Conservation (phyloP, 2,797 vertebrate genomes). For the Thunnus albacares region DNA sequence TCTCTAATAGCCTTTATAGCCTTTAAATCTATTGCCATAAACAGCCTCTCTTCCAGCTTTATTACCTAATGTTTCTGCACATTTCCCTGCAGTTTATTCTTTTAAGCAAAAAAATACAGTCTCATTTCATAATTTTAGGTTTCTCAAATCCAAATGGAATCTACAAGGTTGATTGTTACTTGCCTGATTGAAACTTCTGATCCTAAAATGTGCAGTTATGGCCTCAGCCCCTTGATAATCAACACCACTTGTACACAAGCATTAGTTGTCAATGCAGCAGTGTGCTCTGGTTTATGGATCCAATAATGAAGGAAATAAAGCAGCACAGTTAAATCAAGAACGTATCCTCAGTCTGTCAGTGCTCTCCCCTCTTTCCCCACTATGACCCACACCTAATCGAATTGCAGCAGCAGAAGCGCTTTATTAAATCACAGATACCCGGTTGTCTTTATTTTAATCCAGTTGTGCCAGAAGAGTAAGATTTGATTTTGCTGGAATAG, state of each 20-base stretch:
- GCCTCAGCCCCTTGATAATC: constrained; percentile 11
- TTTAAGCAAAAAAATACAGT: not conserved
- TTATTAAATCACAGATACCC: constrained; percentile 69
- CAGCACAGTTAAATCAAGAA: constrained; percentile 62
- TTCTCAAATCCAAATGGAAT: constrained; percentile 19
- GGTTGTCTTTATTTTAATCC: constrained; percentile 58
- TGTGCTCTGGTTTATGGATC: constrained; percentile 23
- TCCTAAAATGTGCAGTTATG: constrained; percentile 28
- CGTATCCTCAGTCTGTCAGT: constrained; percentile 36
- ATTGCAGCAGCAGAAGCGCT: constrained; percentile 16
- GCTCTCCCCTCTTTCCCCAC: constrained; percentile 25
- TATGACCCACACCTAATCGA: constrained; percentile 54
- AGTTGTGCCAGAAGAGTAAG: constrained; percentile 20
- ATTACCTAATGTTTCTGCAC: constrained; percentile 6
- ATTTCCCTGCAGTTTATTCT: constrained; percentile 2
- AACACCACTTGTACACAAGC: constrained; percentile 37
- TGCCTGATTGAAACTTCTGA: constrained; percentile 9
- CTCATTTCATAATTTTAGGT: constrained; percentile 26
- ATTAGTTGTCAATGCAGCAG: constrained; percentile 48
- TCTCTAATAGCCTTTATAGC: constrained; percentile 13
- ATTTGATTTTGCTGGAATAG: constrained; percentile 50
- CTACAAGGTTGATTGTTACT: not conserved
- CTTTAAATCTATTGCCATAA: constrained; percentile 22
- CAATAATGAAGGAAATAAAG: constrained; percentile 67
- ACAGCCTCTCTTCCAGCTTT: not conserved